These are phyloP conservation scores for Mimas tiliae DNA, from an alignment of 2,888 invertebrate genomes.

Conservation along the genomic window DNA sequence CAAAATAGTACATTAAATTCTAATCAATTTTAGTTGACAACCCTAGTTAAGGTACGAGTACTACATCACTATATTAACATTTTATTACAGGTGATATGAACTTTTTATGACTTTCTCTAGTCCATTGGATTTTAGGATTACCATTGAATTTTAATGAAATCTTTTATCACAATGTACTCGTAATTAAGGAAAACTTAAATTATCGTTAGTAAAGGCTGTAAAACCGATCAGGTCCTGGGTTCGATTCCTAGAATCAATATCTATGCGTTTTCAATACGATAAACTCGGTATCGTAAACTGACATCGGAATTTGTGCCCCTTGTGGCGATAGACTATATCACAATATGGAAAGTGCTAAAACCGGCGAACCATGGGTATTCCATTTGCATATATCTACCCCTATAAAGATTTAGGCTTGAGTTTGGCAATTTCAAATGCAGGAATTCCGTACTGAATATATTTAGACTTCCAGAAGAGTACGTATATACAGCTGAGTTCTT, in stretches of 20 bases:
- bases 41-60: conserved; percentile 5
- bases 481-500: too few species aligned
- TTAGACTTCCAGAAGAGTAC: too few species aligned
- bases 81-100: conserved; percentile 8
- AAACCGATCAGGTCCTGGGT: too few species aligned
- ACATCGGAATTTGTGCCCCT: too few species aligned
- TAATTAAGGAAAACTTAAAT: neutral
- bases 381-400: too few species aligned
- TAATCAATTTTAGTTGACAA: neutral
- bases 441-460: too few species aligned
- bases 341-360: too few species aligned
- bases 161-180: neutral
- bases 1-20: neutral
- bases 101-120: conserved; percentile 8
- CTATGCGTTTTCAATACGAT: too few species aligned
- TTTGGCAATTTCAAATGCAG: too few species aligned
- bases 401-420: too few species aligned
- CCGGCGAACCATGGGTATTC: neutral
- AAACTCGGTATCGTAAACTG: too few species aligned
- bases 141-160: conserved; percentile 3
- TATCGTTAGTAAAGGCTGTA: neutral
- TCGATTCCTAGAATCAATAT: too few species aligned
- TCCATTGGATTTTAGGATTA: conserved; percentile 11
- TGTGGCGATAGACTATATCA: neutral
- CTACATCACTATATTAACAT: conserved; percentile 13